phyloP scores from a whole-genome alignment of 2,113 vertebrate genomes.

The Motacilla alba region DNA sequence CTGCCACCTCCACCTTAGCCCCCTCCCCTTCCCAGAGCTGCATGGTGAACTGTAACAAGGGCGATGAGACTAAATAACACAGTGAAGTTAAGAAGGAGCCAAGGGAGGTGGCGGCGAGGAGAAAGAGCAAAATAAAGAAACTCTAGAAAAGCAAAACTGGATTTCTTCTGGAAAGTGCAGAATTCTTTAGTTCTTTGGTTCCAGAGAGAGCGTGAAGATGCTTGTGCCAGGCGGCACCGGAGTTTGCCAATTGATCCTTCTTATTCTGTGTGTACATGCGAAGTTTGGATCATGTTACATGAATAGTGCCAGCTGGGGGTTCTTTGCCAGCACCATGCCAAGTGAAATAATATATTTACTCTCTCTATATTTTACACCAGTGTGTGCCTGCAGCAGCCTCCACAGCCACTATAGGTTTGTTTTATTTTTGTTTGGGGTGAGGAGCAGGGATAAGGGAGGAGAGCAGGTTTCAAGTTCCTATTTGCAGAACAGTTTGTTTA shows the following conservation, averaged over 20 bases:
- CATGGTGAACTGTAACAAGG: constrained; percentile 81
- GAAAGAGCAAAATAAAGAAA: constrained; percentile 71
- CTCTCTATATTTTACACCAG: constrained; percentile 94
- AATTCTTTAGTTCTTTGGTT: constrained; percentile 82
- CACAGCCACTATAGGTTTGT: constrained; percentile 84
- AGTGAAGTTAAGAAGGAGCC: constrained; percentile 64
- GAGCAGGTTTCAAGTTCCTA: constrained; percentile 80
- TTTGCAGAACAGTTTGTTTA: constrained; percentile 76
- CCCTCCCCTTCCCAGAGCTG: constrained; percentile 77
- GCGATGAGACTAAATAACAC: constrained; percentile 90
- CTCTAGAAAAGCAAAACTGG: constrained; percentile 75
- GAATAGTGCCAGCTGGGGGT: constrained; percentile 90
- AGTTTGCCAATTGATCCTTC: constrained; percentile 97
- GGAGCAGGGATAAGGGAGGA: constrained; percentile 79
- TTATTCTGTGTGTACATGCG: constrained; percentile 89
- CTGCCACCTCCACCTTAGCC: constrained; percentile 72
- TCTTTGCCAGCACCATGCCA: constrained; percentile 91
- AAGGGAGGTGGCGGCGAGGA: constrained; percentile 64
- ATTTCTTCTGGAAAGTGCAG: constrained; percentile 82
- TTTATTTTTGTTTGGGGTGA: constrained; percentile 77
- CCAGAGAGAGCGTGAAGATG: constrained; percentile 82
- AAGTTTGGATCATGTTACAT: constrained; percentile 95
- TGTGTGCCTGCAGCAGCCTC: constrained; percentile 97
- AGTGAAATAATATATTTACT: constrained; percentile 90
- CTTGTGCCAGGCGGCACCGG: constrained; percentile 90